phyloP scores from a whole-genome alignment of 2,113 vertebrate species.

The Chamaetylas fuelleborni region DNA sequence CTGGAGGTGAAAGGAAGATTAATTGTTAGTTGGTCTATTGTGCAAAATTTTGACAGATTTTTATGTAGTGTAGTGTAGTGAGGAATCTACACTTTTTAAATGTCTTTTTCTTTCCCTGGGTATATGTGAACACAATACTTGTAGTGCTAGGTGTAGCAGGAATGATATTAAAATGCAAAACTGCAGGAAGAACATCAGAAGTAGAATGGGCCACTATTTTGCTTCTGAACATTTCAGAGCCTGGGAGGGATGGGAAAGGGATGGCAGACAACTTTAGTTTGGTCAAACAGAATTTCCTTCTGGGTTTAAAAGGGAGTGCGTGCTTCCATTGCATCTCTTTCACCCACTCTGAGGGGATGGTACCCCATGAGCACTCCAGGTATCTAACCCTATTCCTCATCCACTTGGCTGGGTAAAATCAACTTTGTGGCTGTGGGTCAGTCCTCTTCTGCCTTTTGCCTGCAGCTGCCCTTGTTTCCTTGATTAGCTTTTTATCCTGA shows the following conservation, averaged over 20 bases:
- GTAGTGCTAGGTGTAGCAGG: background rate
- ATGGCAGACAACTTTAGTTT: background rate
- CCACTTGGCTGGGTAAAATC: background rate
- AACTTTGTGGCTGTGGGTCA: background rate
- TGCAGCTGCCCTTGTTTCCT: background rate
- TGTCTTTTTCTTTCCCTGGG: background rate
- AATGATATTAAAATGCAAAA: background rate
- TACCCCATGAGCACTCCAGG: background rate
- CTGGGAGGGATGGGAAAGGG: background rate
- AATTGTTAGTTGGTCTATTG: conserved; percentile 1
- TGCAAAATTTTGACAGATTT: background rate
- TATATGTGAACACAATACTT: background rate
- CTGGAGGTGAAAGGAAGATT: background rate
- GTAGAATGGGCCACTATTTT: background rate
- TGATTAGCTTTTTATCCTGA: background rate
- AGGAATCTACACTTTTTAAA: background rate
- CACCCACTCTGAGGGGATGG: background rate
- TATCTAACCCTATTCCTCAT: background rate
- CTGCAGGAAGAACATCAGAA: background rate
- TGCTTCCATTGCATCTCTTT: background rate
- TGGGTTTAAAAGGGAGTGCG: rapidly evolving
- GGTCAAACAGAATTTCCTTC: background rate
- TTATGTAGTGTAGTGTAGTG: background rate
- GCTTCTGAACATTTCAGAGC: background rate
- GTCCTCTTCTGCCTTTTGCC: background rate